These are phyloP conservation scores for Miltochrista miniata DNA, from an alignment of 2,888 invertebrate species.

Conservation along the genomic window DNA sequence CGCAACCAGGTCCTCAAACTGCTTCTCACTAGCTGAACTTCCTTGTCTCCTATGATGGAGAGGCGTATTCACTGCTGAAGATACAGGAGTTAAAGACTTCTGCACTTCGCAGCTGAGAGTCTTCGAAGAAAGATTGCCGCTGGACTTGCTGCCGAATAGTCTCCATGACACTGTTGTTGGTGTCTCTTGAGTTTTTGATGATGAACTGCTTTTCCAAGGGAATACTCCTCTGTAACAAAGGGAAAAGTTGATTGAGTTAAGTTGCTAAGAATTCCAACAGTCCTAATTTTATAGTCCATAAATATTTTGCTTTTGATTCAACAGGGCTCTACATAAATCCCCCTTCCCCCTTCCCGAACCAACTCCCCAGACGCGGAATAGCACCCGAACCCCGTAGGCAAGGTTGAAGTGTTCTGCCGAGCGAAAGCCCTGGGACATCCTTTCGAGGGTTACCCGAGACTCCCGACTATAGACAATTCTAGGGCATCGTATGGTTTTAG, in stretches of 20 bases:
- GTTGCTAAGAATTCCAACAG: background rate
- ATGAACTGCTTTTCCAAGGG: constrained; percentile 76
- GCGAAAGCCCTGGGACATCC: too few relatives aligned
- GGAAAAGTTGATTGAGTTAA: constrained; percentile 10
- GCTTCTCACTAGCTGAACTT: constrained; percentile 80
- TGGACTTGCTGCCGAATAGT: constrained; percentile 73
- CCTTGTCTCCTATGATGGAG: constrained; percentile 74
- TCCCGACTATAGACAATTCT: too few relatives aligned
- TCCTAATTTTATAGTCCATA: too few relatives aligned
- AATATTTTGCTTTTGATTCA: too few relatives aligned
- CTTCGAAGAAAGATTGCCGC: constrained; percentile 61
- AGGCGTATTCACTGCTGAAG: constrained; percentile 71
- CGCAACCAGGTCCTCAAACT: constrained; percentile 85
- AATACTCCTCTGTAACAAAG: constrained; percentile 81
- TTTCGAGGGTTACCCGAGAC: too few relatives aligned
- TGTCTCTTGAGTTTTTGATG: constrained; percentile 61
- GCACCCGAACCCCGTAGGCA: too few relatives aligned
- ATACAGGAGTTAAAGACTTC: constrained; percentile 62
- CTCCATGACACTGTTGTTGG: constrained; percentile 60
- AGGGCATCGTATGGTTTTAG: too few relatives aligned
- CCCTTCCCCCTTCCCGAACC: too few relatives aligned
- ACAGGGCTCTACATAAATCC: too few relatives aligned
- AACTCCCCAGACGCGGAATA: too few relatives aligned
- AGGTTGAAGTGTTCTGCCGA: too few relatives aligned
- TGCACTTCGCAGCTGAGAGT: constrained; percentile 56